Evolutionary conservation across 2,888 invertebrate species (phyloP).

Genomic region (Phaonia tiefii): DNA sequence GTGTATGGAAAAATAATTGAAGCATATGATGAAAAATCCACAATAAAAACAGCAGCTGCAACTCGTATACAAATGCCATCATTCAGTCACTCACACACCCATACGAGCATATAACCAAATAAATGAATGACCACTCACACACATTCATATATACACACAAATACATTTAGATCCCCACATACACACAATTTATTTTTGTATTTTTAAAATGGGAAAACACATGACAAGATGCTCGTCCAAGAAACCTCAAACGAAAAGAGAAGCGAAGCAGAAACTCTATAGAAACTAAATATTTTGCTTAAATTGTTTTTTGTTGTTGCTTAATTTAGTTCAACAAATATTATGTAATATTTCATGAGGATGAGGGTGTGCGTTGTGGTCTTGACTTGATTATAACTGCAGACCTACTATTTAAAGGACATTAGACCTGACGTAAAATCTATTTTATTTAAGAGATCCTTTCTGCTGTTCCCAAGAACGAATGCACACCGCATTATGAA

Average conservation of each 20-base stretch:
- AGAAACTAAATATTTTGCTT: conserved; percentile 29
- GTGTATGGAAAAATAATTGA: conserved; percentile 26
- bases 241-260: too few species aligned
- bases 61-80: not conserved
- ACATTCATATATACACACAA: not conserved
- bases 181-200: too few species aligned
- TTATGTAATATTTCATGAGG: not conserved
- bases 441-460: conserved; percentile 26
- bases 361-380: too few species aligned
- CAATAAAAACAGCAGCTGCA: conserved; percentile 10
- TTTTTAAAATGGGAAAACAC: too few species aligned
- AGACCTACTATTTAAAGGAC: conserved; percentile 1
- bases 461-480: not conserved
- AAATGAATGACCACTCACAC: conserved; percentile 19
- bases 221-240: too few species aligned
- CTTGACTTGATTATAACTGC: not conserved
- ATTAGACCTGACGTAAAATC: not conserved
- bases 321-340: conserved; percentile 40
- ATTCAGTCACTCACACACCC: not conserved
- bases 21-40: conserved; percentile 45
- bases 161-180: not conserved
- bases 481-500: not conserved
- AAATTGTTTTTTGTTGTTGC: conserved; percentile 33
- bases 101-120: not conserved
- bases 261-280: not conserved